phyloP scores from a whole-genome alignment of 2,113 vertebrate species.

The Uropsilus gracilis region DNA sequence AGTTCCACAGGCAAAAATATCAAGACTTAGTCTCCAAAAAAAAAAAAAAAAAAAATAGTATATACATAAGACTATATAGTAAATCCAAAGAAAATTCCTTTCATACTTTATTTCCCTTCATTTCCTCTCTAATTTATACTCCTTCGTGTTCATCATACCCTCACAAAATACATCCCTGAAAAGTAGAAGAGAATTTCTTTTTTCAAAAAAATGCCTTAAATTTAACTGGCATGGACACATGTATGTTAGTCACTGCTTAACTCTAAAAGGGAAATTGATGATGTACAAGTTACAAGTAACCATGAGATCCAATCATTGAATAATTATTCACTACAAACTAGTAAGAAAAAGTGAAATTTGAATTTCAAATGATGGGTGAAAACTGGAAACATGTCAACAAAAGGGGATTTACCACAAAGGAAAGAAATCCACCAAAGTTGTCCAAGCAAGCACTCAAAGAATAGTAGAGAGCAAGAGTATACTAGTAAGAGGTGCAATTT shows the following conservation, averaged over 20 bases:
- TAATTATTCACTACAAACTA: neutral
- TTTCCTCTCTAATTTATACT: conserved; percentile 12
- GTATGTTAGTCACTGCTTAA: neutral
- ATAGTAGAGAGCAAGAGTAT: neutral
- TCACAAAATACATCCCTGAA: conserved; percentile 7
- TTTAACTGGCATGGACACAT: neutral
- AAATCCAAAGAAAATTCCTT: conserved; percentile 7
- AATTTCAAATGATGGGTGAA: neutral
- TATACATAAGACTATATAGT: neutral
- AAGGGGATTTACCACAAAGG: neutral
- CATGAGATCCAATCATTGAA: neutral
- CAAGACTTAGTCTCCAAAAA: too few species aligned
- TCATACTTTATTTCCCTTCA: neutral
- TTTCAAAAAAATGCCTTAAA: neutral
- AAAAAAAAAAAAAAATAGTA: neutral
- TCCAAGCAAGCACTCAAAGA: neutral
- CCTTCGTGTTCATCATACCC: neutral
- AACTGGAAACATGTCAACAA: neutral
- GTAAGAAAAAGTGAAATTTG: neutral
- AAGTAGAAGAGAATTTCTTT: neutral
- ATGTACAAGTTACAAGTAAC: neutral
- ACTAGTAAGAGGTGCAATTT: neutral
- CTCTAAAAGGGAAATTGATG: neutral
- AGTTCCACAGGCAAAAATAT: too few species aligned
- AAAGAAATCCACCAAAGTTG: neutral